Evolutionary conservation across 1,140 invertebrate genomes (phyloP), one percentile per base, ranked within the genome.

Genomic region (Campoletis sonorensis): DNA sequence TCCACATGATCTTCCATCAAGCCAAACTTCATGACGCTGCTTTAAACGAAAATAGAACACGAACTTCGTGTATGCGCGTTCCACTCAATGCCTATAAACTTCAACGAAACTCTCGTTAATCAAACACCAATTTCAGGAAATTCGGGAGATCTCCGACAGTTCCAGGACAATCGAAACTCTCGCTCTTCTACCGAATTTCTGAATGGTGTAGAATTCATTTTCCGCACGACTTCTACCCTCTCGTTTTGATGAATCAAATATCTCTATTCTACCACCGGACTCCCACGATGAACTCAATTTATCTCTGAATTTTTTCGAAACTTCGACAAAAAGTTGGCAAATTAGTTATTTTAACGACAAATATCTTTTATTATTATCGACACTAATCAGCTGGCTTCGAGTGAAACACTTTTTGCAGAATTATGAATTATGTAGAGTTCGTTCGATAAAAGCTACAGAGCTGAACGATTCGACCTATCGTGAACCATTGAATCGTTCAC

Each of bases 51-150:
- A 49, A 40, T 72, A 4, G 37, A 72, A 72, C 23, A 11, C 23
- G 21, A 72, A 72, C 1, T n/a, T 45, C 16, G 70, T 13, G 23
- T 11, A 40, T 21, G 11, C 70, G 37, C 37, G 21, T 72, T 33
- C 18, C 68, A 37, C 33, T 45, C 33, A 26, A 64, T 23, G 13
- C 45, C 1, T 72, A 49, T 40, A 72, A 72, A 72, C 40, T 72
- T 72, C 1, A 72, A 26, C 37, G n/a, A 72, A 72, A 72, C 37
- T 49, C 70, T 72, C 70, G 37, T 72, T 72, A 72, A 72, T 72
- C 70, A 72, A 72, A 72, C 70, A 72, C 8, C 70, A 21, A 72
- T 49, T 72, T 13, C 37, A 49, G 70, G 70, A 72, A 45, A 72
- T 72, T 49, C n/a, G 61, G 23, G 21, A 64, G 61, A 64, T 23